A percentile compares a stretch with the other conserved stretches of the same genome.
Evolutionary conservation across 1,140 invertebrate genomes (phyloP).

Genomic region (Aphaenogaster rudis): DNA sequence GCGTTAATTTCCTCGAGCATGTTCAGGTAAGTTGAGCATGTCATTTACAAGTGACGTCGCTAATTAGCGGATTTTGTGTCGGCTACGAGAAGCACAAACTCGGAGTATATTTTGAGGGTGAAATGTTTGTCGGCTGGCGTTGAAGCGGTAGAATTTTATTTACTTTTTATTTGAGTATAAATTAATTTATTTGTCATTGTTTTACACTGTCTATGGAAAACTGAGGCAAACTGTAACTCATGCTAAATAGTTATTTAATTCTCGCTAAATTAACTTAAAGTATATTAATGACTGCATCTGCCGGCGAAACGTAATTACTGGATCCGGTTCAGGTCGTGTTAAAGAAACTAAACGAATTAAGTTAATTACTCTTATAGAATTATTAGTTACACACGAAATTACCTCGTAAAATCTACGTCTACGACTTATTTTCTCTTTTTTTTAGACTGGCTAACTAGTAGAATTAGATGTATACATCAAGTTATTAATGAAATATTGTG

Average conservation of each 20-base stretch:
- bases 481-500: neutral
- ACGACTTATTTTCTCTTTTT: neutral
- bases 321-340: slow-evolving; percentile 20
- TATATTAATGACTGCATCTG: slow-evolving; percentile 40
- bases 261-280: slow-evolving; percentile 38
- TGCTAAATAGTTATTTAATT: slow-evolving; percentile 30
- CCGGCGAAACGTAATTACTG: slow-evolving; percentile 11
- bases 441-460: neutral
- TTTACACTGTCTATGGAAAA: slow-evolving; percentile 1
- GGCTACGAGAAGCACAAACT: neutral
- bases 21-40: slow-evolving; percentile 89
- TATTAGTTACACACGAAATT: slow-evolving; percentile 1
- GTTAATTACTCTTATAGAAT: slow-evolving; percentile 35
- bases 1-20: slow-evolving; percentile 97
- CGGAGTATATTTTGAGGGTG: neutral
- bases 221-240: slow-evolving; percentile 23
- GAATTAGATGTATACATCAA: neutral
- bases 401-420: neutral
- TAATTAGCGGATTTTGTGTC: slow-evolving; percentile 56
- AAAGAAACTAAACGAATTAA: slow-evolving; percentile 24
- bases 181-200: slow-evolving; percentile 14
- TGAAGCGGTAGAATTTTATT: slow-evolving; percentile 33
- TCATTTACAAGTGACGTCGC: slow-evolving; percentile 36
- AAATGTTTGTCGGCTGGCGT: neutral
- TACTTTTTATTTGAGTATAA: neutral